Evolutionary conservation across 2,113 vertebrate species (phyloP), one percentile per base, ranked within the genome.

Genomic region (Tychaedon coryphoeus): DNA sequence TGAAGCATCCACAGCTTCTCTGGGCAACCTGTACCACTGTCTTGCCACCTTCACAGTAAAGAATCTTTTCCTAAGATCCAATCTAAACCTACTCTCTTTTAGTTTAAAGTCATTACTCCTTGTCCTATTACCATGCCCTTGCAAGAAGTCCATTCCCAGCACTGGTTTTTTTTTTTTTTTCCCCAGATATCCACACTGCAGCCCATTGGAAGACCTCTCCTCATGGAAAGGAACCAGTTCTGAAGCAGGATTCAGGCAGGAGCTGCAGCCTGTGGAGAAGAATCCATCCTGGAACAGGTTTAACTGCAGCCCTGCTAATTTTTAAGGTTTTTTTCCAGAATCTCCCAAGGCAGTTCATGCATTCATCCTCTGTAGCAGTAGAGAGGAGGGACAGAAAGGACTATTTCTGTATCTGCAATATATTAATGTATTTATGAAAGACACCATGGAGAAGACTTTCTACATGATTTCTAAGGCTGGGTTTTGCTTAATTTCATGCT

Each of bases 121-220:
- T 34, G 25, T 56, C 31, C 18, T 70, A 23, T 48, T 20, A 42
- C 29, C 61, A 54, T 23, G 20, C 5, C 20, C 29, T 34, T 40
- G 38, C 16, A 81, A 38, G 14, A 75, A 47, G 38, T 34, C 16
- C 23, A 34, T 34, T 40, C 13, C 22, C 48, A 69, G 47, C 17
- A 61, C 0, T 28, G 7, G 0, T 24, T 13, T 45, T 19, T 11
- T 8, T 45, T 19, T 11, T 8, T 19, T 11, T 8, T 0, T 12
- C 36, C 29, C 6, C 33, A 78, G 11, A 56, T 5, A 31, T 1
- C 24, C 42, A 54, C 17, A 14, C 7, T n/a, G 19, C 48, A 50
- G 43, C 19, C n/a, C 23, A 25, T 6, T 4, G 40, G 34, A 45
- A 56, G 18, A 66, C 12, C 24, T 61, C 20, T 81, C 22, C 24